A percentile compares a stretch with the other conserved stretches of the same genome.
Conservation (phyloP, 2,888 invertebrate species). For the Hermaeophaga mercurialis region DNA sequence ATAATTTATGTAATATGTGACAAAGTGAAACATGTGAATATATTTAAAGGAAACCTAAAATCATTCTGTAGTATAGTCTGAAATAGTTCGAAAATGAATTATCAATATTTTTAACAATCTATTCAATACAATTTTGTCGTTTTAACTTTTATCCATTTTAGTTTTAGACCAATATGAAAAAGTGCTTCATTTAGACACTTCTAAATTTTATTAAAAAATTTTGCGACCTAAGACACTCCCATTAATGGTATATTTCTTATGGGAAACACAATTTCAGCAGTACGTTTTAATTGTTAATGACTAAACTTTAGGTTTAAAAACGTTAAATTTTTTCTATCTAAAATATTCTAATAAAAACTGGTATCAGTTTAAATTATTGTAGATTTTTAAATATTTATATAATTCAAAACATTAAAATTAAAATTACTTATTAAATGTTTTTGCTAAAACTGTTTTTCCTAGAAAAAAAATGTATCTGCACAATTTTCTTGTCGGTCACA, state of each 20-base stretch:
- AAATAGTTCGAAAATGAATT: no score
- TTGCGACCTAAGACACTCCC: neutral
- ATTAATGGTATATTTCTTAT: neutral
- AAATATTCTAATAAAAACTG: neutral
- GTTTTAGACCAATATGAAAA: constrained; percentile 13
- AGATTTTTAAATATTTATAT: neutral
- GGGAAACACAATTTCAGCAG: constrained; percentile 16
- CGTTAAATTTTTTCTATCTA: neutral
- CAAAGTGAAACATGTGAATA: no score
- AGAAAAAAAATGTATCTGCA: neutral
- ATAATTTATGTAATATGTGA: no score
- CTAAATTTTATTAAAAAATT: constrained; percentile 6
- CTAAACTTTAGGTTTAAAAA: constrained; percentile 6
- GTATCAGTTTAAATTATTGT: neutral
- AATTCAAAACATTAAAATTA: neutral
- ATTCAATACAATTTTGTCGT: no score
- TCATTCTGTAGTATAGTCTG: no score
- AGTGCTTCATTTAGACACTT: constrained; percentile 12
- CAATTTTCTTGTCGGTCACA: neutral
- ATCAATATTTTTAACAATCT: no score
- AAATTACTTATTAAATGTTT: neutral
- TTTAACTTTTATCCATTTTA: no score
- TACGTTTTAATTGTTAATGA: neutral
- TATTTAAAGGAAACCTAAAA: no score
- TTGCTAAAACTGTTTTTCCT: constrained; percentile 18